A percentile compares a stretch with the other conserved stretches of the same genome.
These are phyloP conservation scores for Epicauta chinensis DNA, from an alignment of 1,140 invertebrate genomes.

Conservation along the genomic window DNA sequence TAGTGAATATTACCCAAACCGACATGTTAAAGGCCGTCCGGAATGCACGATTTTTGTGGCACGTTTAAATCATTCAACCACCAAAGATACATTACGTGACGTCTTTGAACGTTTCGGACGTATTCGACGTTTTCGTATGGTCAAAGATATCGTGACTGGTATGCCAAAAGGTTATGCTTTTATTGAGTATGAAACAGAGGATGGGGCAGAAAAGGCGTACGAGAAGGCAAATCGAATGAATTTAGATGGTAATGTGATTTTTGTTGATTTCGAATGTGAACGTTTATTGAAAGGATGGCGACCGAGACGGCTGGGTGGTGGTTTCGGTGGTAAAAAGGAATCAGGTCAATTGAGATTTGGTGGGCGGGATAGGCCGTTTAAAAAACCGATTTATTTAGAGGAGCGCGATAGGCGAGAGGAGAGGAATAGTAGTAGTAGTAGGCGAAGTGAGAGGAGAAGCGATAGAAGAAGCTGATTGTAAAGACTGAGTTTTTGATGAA, in stretches of 20 bases:
- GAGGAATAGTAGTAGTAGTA: not conserved
- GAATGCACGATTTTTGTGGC: constrained; percentile 71
- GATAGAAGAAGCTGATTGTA: too few species aligned
- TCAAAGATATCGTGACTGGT: constrained; percentile 68
- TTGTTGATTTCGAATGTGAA: constrained; percentile 65
- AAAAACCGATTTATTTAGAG: constrained; percentile 51
- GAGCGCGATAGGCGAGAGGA: constrained; percentile 19
- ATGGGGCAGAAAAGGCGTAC: constrained; percentile 55
- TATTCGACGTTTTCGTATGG: constrained; percentile 60
- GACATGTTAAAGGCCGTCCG: constrained; percentile 61
- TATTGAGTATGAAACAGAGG: constrained; percentile 66
- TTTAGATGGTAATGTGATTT: constrained; percentile 55
- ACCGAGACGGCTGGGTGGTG: constrained; percentile 78
- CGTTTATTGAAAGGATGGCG: constrained; percentile 69
- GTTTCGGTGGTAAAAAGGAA: constrained; percentile 80
- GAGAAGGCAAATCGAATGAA: constrained; percentile 50
- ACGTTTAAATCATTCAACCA: constrained; percentile 67
- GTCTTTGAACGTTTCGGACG: constrained; percentile 63
- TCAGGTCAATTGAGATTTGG: constrained; percentile 86
- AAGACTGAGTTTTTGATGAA: too few species aligned
- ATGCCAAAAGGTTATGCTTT: constrained; percentile 79
- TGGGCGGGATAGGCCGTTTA: constrained; percentile 67
- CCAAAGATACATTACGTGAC: constrained; percentile 51
- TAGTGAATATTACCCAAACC: constrained; percentile 62
- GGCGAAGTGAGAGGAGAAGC: too few species aligned